phyloP scores from a whole-genome alignment of 92 coral and sea anemone species.

The Isaurus tuberculatus region DNA sequence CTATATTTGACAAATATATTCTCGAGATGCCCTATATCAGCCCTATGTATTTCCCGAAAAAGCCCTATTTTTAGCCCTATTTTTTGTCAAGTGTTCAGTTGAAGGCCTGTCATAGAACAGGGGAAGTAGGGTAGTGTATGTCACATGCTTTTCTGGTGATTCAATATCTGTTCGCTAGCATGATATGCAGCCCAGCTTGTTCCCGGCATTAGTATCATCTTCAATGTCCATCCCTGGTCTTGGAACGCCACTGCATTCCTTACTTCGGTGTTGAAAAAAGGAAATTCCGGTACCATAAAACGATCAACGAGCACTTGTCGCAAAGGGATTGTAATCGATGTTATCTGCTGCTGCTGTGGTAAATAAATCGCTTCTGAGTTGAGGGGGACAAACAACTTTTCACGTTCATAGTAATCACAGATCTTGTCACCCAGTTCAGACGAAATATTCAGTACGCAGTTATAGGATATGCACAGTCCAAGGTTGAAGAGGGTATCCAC shows the following conservation, averaged over 20 bases:
- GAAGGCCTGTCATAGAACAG: no score
- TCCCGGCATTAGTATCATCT: constrained; percentile 3
- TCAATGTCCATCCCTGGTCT: constrained; percentile 6
- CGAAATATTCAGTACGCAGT: constrained; percentile 61
- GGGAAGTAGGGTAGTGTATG: constrained; percentile 46
- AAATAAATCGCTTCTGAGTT: constrained; percentile 44
- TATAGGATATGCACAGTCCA: constrained; percentile 61
- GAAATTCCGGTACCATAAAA: constrained; percentile 54
- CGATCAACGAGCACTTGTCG: constrained; percentile 48
- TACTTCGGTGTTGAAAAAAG: constrained; percentile 34
- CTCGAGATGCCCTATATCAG: no score
- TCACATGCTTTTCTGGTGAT: constrained; percentile 8
- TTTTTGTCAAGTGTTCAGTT: no score
- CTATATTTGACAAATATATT: no score
- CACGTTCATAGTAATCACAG: constrained; percentile 29
- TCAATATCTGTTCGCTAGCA: neutral
- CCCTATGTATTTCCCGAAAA: no score
- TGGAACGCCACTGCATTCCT: constrained; percentile 14
- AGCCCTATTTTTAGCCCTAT: no score
- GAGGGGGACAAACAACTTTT: constrained; percentile 52
- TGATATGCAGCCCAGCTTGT: constrained; percentile 42
- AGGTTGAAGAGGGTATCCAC: constrained; percentile 64
- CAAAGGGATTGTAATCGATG: constrained; percentile 58
- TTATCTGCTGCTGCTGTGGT: constrained; percentile 42
- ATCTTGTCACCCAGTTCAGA: constrained; percentile 58